Conservation (phyloP, 2,888 invertebrate genomes). For the Andrena camellia region DNA sequence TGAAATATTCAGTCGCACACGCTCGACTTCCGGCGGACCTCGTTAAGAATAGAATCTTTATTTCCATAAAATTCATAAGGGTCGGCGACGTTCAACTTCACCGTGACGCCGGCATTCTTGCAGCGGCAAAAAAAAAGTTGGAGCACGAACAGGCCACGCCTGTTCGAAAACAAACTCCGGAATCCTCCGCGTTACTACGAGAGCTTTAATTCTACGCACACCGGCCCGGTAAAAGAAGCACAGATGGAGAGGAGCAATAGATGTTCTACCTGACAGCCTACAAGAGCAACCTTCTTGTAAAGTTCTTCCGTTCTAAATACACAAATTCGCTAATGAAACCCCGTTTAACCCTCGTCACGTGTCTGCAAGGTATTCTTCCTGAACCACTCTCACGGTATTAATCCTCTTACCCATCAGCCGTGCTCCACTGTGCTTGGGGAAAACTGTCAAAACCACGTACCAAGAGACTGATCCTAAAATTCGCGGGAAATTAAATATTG, state of each 20-base stretch:
- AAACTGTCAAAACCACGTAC: background rate
- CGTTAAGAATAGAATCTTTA: constrained; percentile 63
- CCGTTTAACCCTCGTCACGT: constrained; percentile 3
- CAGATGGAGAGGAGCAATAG: background rate
- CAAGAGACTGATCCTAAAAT: background rate
- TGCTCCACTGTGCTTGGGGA: background rate
- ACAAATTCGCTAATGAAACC: constrained; percentile 4
- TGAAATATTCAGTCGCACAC: constrained; percentile 60
- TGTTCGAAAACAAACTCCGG: constrained; percentile 56
- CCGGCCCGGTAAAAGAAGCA: too few relatives aligned
- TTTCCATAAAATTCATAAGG: constrained; percentile 62
- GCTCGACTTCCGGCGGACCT: constrained; percentile 59
- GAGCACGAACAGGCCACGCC: constrained; percentile 10
- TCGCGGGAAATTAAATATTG: background rate
- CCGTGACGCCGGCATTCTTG: constrained; percentile 8
- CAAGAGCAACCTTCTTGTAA: constrained; percentile 1
- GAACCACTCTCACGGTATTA: constrained; percentile 1
- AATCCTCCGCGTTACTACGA: background rate
- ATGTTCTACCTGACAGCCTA: background rate
- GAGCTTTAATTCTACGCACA: background rate
- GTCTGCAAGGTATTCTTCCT: constrained; percentile 4
- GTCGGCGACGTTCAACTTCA: constrained; percentile 50
- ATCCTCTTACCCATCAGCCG: constrained; percentile 1
- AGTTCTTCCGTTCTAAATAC: background rate
- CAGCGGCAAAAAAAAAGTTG: constrained; percentile 39